These are phyloP conservation scores for Tiliqua scincoides DNA, from an alignment of 2,113 vertebrate genomes.

Conservation along the genomic window DNA sequence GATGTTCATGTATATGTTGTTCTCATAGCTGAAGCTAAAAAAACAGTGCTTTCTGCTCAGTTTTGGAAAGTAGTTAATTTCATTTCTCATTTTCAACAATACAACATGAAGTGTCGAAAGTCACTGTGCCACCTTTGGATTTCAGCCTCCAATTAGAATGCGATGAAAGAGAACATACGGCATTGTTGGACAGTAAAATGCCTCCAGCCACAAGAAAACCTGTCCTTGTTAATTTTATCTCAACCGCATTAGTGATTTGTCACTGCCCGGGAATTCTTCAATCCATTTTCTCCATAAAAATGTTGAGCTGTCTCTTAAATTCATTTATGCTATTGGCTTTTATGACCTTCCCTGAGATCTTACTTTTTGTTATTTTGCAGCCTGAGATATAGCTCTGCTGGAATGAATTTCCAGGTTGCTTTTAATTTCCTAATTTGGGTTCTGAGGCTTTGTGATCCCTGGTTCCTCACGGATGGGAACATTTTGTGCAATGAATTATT, in stretches of 20 bases:
- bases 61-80: constrained; percentile 15
- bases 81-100: constrained; percentile 42
- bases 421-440: constrained; percentile 44
- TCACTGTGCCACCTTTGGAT: constrained; percentile 59
- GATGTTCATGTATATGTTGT: background rate
- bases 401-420: constrained; percentile 18
- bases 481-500: background rate
- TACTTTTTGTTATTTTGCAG: constrained; percentile 55
- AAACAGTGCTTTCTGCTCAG: constrained; percentile 14
- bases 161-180: constrained; percentile 69
- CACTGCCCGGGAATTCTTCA: constrained; percentile 64
- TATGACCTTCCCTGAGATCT: constrained; percentile 69
- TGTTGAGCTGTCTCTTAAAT: constrained; percentile 67
- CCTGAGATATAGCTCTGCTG: constrained; percentile 38
- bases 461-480: background rate
- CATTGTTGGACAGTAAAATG: constrained; percentile 66
- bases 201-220: constrained; percentile 65
- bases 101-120: constrained; percentile 45
- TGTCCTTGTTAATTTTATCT: constrained; percentile 76
- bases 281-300: constrained; percentile 65
- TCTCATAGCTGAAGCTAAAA: constrained; percentile 1
- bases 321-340: constrained; percentile 67
- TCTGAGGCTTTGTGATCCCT: background rate
- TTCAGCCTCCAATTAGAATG: constrained; percentile 56
- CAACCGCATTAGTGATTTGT: constrained; percentile 68